Evolutionary conservation across 2,888 invertebrate genomes (phyloP).

Genomic region (Troides aeacus): DNA sequence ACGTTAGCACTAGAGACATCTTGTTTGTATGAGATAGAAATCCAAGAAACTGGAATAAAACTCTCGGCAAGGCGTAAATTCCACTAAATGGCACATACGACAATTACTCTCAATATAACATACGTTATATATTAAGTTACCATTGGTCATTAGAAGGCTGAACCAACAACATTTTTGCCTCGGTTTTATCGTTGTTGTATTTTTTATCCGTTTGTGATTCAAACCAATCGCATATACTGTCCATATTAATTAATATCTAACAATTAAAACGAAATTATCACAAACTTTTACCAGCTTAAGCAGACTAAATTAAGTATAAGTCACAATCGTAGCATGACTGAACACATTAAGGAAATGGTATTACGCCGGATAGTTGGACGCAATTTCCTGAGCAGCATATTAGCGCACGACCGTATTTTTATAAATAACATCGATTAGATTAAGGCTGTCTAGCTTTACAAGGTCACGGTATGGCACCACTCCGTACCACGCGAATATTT

Average conservation of each 20-base stretch:
- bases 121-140: too few relatives aligned
- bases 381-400: slow-evolving; percentile 19
- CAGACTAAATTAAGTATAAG: background rate
- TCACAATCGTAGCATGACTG: slow-evolving; percentile 10
- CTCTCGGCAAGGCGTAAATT: too few relatives aligned
- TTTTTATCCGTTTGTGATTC: background rate
- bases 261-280: background rate
- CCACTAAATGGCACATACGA: too few relatives aligned
- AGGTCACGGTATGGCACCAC: slow-evolving; percentile 75
- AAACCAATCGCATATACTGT: background rate
- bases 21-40: slow-evolving; percentile 2
- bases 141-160: too few relatives aligned
- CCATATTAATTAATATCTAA: background rate
- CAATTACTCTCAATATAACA: too few relatives aligned
- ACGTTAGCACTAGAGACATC: slow-evolving; percentile 7
- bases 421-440: slow-evolving; percentile 54
- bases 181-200: background rate
- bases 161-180: background rate
- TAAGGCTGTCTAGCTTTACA: slow-evolving; percentile 51
- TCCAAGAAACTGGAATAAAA: background rate
- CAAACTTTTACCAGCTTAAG: background rate
- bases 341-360: slow-evolving; percentile 14
- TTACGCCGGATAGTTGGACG: slow-evolving; percentile 11
- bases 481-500: slow-evolving; percentile 65
- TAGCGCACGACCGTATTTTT: slow-evolving; percentile 40